phyloP scores from a whole-genome alignment of 2,888 invertebrate species.

The Drosophila recens region DNA sequence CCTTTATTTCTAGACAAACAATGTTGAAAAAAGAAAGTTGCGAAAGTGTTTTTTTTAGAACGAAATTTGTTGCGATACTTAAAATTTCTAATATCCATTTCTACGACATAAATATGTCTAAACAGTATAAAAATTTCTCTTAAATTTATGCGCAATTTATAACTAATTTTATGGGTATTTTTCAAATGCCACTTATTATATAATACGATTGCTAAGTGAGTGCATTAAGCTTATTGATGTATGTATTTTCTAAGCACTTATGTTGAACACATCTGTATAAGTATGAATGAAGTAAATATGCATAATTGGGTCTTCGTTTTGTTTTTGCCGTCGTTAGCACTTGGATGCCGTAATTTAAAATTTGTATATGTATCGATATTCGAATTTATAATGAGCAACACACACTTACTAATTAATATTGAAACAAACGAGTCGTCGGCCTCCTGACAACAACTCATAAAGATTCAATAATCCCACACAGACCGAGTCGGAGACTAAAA shows the following conservation, averaged over 20 bases:
- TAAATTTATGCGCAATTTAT: constrained; percentile 39
- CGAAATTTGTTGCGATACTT: background rate
- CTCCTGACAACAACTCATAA: constrained; percentile 53
- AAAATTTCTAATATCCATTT: background rate
- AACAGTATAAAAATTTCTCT: background rate
- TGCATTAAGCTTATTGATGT: constrained; percentile 16
- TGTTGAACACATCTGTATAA: background rate
- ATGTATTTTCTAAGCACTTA: background rate
- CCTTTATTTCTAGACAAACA: background rate
- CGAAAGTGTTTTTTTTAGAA: background rate
- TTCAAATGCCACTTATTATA: constrained; percentile 22
- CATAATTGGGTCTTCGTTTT: constrained; percentile 42
- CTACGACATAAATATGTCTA: constrained; percentile 5
- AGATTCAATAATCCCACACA: constrained; percentile 66
- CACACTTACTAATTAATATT: constrained; percentile 72
- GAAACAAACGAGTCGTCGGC: constrained; percentile 58
- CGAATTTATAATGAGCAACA: constrained; percentile 58
- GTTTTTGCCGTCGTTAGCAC: constrained; percentile 8
- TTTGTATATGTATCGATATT: constrained; percentile 52
- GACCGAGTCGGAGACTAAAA: background rate
- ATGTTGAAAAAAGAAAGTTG: background rate
- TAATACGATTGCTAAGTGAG: constrained; percentile 8
- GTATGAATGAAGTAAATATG: constrained; percentile 40
- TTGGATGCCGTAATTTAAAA: constrained; percentile 41
- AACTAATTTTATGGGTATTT: constrained; percentile 43